A percentile compares a stretch with the other conserved stretches of the same genome.
Conservation (phyloP, 2,888 invertebrate genomes). For the Blastobasis lacticolella region DNA sequence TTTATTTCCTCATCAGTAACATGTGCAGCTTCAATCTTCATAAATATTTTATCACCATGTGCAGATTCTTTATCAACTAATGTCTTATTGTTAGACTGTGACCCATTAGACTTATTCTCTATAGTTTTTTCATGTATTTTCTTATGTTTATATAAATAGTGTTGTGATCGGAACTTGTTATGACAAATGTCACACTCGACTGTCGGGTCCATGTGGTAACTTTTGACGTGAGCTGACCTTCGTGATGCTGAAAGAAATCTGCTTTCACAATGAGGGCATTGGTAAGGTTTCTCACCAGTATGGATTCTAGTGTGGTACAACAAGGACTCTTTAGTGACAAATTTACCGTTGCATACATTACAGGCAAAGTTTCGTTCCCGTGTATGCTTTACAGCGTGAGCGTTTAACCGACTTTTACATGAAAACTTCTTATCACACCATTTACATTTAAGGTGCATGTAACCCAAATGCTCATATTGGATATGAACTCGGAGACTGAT, state of each 20-base stretch:
- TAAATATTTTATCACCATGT: too few relatives aligned
- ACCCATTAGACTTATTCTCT: too few relatives aligned
- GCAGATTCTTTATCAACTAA: constrained; percentile 18
- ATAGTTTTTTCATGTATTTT: constrained; percentile 18
- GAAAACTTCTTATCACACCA: constrained; percentile 59
- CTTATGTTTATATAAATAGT: constrained; percentile 39
- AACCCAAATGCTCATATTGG: constrained; percentile 54
- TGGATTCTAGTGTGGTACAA: constrained; percentile 57
- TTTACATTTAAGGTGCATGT: constrained; percentile 49
- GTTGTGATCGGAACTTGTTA: constrained; percentile 35
- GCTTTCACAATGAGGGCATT: constrained; percentile 42
- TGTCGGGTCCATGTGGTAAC: constrained; percentile 33
- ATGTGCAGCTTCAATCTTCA: too few relatives aligned
- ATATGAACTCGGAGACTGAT: constrained; percentile 54
- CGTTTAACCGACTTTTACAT: constrained; percentile 51
- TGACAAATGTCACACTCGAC: constrained; percentile 44
- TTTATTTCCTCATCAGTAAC: too few relatives aligned
- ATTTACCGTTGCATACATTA: constrained; percentile 41
- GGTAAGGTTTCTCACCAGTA: constrained; percentile 55
- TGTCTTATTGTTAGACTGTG: constrained; percentile 18
- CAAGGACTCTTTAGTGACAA: constrained; percentile 53
- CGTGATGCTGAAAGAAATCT: constrained; percentile 50
- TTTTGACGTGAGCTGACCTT: constrained; percentile 43
- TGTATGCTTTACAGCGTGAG: constrained; percentile 57
- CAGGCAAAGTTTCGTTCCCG: constrained; percentile 51